Percentiles rank a stretch among this genome's conserved stretches.
Conservation (phyloP, 2,797 vertebrate species). For the Spondyliosoma cantharus region DNA sequence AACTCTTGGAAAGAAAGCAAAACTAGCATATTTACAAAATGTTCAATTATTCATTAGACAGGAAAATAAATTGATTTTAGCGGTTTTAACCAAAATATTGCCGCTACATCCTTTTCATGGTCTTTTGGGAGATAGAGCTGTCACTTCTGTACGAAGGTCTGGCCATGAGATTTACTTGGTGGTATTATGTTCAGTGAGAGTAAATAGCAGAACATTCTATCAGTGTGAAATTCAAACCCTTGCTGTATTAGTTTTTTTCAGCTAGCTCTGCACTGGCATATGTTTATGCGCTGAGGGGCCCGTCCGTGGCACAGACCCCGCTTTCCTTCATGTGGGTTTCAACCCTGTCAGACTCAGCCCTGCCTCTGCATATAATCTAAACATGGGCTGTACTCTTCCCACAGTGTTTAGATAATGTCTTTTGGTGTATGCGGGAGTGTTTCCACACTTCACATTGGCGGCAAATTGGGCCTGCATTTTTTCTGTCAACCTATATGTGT, state of each 20-base stretch:
- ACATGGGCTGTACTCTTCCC: conserved; percentile 54
- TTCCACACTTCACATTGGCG: conserved; percentile 31
- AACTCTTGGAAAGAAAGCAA: not conserved
- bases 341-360: conserved; percentile 55
- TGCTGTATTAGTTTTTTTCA: not conserved
- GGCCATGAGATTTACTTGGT: not conserved
- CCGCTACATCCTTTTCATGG: not conserved
- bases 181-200: not conserved
- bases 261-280: conserved; percentile 9
- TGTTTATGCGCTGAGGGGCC: conserved; percentile 55
- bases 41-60: not conserved
- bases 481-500: conserved; percentile 42
- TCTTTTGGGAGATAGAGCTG: not conserved
- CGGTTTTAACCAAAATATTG: not conserved
- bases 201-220: conserved; percentile 17
- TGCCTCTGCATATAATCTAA: conserved; percentile 57
- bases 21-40: not conserved
- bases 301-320: conserved; percentile 28
- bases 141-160: not conserved
- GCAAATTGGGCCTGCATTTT: conserved; percentile 32
- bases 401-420: conserved; percentile 59
- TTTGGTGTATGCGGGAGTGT: conserved; percentile 21
- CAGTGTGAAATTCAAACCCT: not conserved
- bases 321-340: conserved; percentile 37
- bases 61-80: not conserved